These are phyloP conservation scores for Sebastes reedi DNA, from an alignment of 2,797 vertebrate genomes.

Conservation along the genomic window DNA sequence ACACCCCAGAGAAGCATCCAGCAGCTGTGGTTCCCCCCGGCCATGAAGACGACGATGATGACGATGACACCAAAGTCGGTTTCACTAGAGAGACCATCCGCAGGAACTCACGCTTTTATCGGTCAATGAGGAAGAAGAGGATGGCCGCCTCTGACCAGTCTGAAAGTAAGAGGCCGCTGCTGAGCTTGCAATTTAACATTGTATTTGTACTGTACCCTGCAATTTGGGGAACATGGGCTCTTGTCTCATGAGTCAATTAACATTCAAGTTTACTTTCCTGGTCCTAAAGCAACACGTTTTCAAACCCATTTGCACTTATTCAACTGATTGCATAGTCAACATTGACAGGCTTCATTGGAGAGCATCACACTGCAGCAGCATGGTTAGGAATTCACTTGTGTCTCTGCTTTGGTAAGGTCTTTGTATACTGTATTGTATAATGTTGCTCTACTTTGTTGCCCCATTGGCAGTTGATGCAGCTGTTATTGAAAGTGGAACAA, in stretches of 20 bases:
- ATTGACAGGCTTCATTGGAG: neutral
- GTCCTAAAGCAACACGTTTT: neutral
- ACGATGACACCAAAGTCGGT: conserved; percentile 63
- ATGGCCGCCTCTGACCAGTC: conserved; percentile 39
- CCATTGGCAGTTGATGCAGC: neutral
- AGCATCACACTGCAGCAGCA: neutral
- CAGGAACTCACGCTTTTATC: conserved; percentile 80
- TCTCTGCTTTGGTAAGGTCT: neutral
- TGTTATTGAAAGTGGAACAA: conserved; percentile 35
- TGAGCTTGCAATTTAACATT: neutral
- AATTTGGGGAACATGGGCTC: neutral
- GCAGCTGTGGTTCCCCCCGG: neutral
- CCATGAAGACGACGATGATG: conserved; percentile 66
- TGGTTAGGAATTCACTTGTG: neutral
- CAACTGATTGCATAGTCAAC: neutral
- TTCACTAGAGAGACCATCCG: conserved; percentile 60
- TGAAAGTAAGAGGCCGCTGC: conserved; percentile 60
- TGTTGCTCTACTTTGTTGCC: neutral
- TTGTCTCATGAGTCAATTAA: neutral
- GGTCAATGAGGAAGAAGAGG: conserved; percentile 82
- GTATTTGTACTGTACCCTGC: neutral
- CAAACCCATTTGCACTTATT: neutral
- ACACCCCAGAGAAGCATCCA: conserved; percentile 33
- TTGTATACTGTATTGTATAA: neutral
- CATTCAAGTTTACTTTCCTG: neutral